A percentile compares a stretch with the other conserved stretches of the same genome.
Evolutionary conservation across 2,113 vertebrate genomes (phyloP).

Genomic region (Tamias sibiricus): DNA sequence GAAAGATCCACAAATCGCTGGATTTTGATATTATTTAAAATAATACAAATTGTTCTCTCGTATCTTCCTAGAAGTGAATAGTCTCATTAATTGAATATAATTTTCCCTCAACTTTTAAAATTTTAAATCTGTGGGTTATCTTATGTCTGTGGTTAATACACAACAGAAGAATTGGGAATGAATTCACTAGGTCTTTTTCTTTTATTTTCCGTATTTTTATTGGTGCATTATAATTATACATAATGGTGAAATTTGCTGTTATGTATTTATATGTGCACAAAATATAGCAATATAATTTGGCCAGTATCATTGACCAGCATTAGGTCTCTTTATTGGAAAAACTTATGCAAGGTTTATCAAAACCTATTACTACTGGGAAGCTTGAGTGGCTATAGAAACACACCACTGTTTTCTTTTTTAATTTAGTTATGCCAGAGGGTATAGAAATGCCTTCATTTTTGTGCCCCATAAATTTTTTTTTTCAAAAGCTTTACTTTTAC

Average conservation of each 20-base stretch:
- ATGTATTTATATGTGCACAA: too few relatives aligned
- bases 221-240: too few relatives aligned
- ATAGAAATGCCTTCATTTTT: constrained; percentile 10
- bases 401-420: neutral
- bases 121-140: neutral
- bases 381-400: neutral
- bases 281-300: too few relatives aligned
- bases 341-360: neutral
- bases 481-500: neutral
- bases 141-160: neutral
- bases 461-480: neutral
- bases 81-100: neutral
- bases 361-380: neutral
- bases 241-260: too few relatives aligned
- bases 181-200: neutral
- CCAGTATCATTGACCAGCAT: neutral
- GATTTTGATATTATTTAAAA: neutral
- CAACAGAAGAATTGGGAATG: neutral
- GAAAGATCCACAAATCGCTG: neutral
- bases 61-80: neutral
- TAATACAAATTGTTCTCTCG: neutral
- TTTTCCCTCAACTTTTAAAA: neutral
- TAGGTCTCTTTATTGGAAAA: neutral
- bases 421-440: neutral
- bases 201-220: too few relatives aligned